These are phyloP conservation scores for Crematogaster levior DNA, from an alignment of 2,888 invertebrate species.

Conservation along the genomic window DNA sequence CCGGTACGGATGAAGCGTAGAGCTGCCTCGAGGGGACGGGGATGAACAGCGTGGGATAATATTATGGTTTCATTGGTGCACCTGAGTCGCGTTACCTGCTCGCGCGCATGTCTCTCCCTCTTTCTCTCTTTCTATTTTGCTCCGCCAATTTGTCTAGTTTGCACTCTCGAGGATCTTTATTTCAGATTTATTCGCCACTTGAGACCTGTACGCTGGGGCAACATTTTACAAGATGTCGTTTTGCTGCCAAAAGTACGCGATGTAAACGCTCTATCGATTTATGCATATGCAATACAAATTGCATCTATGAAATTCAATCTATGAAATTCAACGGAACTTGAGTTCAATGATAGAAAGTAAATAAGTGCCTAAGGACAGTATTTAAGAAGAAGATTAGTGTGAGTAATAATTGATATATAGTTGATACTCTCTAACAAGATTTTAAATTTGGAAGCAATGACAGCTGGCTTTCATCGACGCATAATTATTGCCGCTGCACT, in stretches of 20 bases:
- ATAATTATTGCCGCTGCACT: constrained; percentile 28
- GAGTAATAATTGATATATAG: background rate
- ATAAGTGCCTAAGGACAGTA: background rate
- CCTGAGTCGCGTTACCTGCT: constrained; percentile 65
- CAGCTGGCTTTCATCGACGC: constrained; percentile 31
- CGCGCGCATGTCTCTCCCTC: background rate
- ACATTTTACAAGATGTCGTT: constrained; percentile 16
- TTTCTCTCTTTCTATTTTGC: constrained; percentile 33
- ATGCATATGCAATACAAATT: background rate
- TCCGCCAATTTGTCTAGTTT: constrained; percentile 58
- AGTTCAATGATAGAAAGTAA: background rate
- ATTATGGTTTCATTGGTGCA: constrained; percentile 74
- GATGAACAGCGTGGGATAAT: constrained; percentile 73
- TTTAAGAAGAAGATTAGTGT: background rate
- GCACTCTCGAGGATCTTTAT: constrained; percentile 57
- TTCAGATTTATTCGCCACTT: constrained; percentile 56
- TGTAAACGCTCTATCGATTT: constrained; percentile 9
- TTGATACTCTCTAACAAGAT: background rate
- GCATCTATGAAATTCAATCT: too few species aligned
- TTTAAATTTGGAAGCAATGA: constrained; percentile 1
- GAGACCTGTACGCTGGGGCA: background rate
- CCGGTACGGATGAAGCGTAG: constrained; percentile 11
- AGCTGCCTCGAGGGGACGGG: constrained; percentile 54
- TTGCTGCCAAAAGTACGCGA: constrained; percentile 4
- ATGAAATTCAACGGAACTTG: background rate